Evolutionary conservation across 2,888 invertebrate genomes (phyloP).

Genomic region (Ormia ochracea): DNA sequence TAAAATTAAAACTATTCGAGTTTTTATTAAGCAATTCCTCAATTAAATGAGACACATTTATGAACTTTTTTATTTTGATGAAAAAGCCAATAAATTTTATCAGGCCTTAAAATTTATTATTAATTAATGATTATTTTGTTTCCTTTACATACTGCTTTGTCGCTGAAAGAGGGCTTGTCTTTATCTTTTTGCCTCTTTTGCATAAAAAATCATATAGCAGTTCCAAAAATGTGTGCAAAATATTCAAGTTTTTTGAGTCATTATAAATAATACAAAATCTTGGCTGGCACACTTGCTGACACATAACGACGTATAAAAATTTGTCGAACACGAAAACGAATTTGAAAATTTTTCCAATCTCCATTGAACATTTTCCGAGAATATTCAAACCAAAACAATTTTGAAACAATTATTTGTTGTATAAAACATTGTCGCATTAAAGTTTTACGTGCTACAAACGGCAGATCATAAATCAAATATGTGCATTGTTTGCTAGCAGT

Average conservation of each 20-base stretch:
- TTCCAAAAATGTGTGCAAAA: background rate
- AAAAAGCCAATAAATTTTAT: slow-evolving; percentile 11
- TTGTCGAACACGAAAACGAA: too few species aligned
- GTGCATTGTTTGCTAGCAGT: background rate
- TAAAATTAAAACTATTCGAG: background rate
- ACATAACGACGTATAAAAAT: background rate
- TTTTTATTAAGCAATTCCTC: slow-evolving; percentile 40
- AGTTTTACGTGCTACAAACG: background rate
- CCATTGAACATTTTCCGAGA: too few species aligned
- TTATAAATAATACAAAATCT: background rate
- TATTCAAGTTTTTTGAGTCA: slow-evolving; percentile 40
- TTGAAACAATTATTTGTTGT: background rate
- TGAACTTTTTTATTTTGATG: background rate
- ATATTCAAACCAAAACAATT: background rate
- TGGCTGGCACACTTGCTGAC: background rate
- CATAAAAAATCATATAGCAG: background rate
- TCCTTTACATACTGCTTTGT: background rate
- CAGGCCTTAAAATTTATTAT: slow-evolving; percentile 1
- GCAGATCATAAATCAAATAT: background rate
- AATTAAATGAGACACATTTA: slow-evolving; percentile 24
- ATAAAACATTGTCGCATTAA: background rate
- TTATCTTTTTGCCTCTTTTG: background rate
- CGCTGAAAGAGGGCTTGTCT: slow-evolving; percentile 10
- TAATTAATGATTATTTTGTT: background rate
- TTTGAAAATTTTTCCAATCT: too few species aligned